phyloP scores from a whole-genome alignment of 2,113 vertebrate genomes.

The Trogon surrucura region DNA sequence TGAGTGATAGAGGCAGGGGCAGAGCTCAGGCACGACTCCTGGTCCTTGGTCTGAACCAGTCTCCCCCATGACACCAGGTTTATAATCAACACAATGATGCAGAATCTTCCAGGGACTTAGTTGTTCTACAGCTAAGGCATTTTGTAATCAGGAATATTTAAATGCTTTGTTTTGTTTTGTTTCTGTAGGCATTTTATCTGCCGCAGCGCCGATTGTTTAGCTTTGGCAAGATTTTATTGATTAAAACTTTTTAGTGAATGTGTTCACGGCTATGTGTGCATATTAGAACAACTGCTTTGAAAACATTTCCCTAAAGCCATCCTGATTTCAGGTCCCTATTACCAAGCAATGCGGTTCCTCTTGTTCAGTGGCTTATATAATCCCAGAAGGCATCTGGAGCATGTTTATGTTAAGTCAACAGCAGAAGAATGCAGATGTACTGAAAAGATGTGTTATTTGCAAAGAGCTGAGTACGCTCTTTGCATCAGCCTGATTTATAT shows the following conservation, averaged over 20 bases:
- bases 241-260: neutral
- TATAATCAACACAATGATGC: neutral
- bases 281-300: slow-evolving; percentile 1
- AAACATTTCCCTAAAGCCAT: slow-evolving; percentile 19
- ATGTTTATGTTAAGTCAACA: slow-evolving; percentile 42
- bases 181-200: neutral
- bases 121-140: neutral
- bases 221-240: neutral
- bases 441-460: slow-evolving; percentile 60
- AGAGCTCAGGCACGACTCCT: neutral
- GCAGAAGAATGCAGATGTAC: slow-evolving; percentile 16
- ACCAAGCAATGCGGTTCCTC: neutral
- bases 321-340: neutral
- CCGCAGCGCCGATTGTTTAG: neutral
- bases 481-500: slow-evolving; percentile 29
- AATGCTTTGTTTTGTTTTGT: neutral
- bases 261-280: neutral
- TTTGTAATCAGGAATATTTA: neutral
- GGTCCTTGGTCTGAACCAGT: neutral
- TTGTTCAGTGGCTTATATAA: slow-evolving; percentile 3
- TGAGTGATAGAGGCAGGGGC: neutral
- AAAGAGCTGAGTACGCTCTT: slow-evolving; percentile 20
- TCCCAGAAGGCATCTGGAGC: slow-evolving; percentile 25
- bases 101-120: neutral
- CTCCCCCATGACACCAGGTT: neutral